A percentile compares a stretch with the other conserved stretches of the same genome.
phyloP scores from a whole-genome alignment of 2,113 vertebrate genomes.

The Picathartes gymnocephalus region DNA sequence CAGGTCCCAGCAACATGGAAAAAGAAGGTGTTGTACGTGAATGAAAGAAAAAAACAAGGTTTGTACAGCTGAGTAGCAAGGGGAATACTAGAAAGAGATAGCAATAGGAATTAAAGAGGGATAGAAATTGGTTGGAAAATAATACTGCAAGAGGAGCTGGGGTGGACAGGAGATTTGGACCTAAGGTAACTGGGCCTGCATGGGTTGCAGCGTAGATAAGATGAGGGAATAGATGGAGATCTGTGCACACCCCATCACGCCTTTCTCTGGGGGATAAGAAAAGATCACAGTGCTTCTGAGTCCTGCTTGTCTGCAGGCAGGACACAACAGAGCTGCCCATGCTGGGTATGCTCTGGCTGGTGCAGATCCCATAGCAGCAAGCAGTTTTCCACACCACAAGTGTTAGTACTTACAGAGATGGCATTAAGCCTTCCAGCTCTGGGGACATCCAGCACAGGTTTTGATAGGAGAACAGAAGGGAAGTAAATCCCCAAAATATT shows the following conservation, averaged over 20 bases:
- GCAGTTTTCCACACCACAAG: neutral
- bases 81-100: neutral
- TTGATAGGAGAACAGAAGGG: neutral
- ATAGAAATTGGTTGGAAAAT: neutral
- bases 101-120: neutral
- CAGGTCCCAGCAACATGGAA: neutral
- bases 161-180: neutral
- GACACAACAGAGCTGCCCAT: neutral
- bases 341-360: neutral
- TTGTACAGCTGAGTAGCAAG: neutral
- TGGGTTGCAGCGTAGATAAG: neutral
- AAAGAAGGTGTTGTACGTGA: neutral
- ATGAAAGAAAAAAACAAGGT: neutral
- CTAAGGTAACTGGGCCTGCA: neutral
- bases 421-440: neutral
- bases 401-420: neutral
- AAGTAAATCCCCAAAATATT: neutral
- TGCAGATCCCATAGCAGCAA: neutral
- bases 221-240: neutral
- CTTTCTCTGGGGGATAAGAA: neutral
- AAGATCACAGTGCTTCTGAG: neutral
- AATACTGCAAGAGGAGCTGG: neutral
- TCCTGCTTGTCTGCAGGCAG: neutral
- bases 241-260: neutral
- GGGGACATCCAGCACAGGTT: neutral